phyloP scores from a whole-genome alignment of 2,888 invertebrate species.

The Sycophila texana region DNA sequence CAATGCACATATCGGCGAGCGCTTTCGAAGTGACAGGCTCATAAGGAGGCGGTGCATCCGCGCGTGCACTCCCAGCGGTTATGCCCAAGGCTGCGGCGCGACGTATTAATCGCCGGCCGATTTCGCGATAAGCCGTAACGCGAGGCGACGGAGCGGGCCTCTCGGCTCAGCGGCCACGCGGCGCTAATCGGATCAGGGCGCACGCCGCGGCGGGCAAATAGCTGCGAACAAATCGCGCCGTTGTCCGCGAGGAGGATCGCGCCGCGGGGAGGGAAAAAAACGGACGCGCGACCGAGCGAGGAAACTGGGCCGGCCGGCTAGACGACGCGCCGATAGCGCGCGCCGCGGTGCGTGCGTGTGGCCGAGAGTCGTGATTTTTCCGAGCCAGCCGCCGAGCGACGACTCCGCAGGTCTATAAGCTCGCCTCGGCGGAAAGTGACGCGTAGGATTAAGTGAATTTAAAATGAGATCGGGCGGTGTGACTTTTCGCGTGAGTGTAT shows the following conservation, averaged over 20 bases:
- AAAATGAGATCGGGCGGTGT: too few relatives aligned
- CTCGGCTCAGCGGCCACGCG: background rate
- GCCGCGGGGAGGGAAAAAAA: background rate
- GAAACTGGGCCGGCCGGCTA: conserved; percentile 35
- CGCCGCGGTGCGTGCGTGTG: conserved; percentile 1
- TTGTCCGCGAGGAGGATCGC: conserved; percentile 26
- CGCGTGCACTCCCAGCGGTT: background rate
- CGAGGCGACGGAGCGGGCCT: too few relatives aligned
- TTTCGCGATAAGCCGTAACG: background rate
- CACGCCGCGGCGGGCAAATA: background rate
- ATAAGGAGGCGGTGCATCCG: background rate
- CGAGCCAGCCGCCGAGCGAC: too few relatives aligned
- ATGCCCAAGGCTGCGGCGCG: too few relatives aligned
- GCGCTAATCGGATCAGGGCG: conserved; percentile 13
- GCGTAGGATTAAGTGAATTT: background rate
- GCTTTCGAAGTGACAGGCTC: background rate
- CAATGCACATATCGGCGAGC: background rate
- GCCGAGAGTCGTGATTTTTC: background rate
- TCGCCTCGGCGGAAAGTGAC: background rate
- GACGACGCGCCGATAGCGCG: conserved; percentile 16
- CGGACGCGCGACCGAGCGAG: conserved; percentile 13
- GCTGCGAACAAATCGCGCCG: conserved; percentile 31
- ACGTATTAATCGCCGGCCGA: background rate
- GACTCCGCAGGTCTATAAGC: too few relatives aligned
- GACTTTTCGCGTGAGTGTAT: background rate